These are phyloP conservation scores for Zootoca vivipara DNA, from an alignment of 2,113 vertebrate genomes.

Conservation along the genomic window DNA sequence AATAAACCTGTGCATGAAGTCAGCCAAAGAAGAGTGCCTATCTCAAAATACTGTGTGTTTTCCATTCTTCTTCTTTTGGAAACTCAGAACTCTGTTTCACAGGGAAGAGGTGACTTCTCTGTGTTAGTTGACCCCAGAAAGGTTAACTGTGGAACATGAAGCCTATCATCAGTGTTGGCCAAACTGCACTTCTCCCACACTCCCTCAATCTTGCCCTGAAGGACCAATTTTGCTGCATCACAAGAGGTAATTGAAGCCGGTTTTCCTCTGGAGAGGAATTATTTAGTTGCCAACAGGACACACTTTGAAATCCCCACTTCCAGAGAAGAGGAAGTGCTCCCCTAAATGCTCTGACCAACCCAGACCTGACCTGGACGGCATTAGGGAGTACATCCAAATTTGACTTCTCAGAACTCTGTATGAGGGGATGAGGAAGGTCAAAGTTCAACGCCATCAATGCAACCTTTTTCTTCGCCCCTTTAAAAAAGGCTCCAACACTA, in stretches of 20 bases:
- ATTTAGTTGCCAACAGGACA: neutral
- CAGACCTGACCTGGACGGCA: constrained; percentile 9
- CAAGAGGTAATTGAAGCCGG: neutral
- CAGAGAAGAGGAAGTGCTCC: constrained; percentile 21
- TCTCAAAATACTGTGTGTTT: neutral
- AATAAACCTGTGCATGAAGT: neutral
- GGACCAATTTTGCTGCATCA: neutral
- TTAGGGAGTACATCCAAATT: neutral
- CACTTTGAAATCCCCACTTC: constrained; percentile 41
- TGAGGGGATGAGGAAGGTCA: constrained; percentile 5
- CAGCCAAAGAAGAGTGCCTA: neutral
- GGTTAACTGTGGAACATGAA: neutral
- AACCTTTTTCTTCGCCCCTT: constrained; percentile 12
- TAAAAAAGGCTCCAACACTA: neutral
- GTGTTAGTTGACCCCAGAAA: neutral
- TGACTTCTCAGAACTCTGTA: neutral
- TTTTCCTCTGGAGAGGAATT: constrained; percentile 21
- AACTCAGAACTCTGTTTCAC: neutral
- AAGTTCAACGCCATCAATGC: constrained; percentile 10
- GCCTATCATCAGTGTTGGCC: neutral
- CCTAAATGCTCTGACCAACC: neutral
- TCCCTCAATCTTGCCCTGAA: constrained; percentile 14
- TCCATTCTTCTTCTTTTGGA: neutral
- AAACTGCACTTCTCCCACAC: neutral
- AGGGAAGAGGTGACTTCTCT: neutral